phyloP scores from a whole-genome alignment of 2,888 invertebrate species.

The Euspilapteryx auroguttella region DNA sequence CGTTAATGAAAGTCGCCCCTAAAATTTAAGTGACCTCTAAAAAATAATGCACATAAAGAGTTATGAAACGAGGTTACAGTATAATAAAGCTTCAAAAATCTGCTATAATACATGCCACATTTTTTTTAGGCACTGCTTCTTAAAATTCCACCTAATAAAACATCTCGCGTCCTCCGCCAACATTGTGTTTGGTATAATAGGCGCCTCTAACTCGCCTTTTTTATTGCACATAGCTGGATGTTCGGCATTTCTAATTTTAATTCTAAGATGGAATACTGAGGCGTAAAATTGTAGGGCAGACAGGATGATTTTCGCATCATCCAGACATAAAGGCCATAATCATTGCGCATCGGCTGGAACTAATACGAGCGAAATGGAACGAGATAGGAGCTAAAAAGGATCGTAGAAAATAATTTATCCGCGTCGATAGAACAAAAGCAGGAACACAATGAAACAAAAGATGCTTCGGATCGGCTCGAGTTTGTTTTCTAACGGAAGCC shows the following conservation, averaged over 20 bases:
- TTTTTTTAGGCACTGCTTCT: too few relatives aligned
- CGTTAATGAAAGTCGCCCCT: slow-evolving; percentile 34
- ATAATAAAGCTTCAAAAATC: slow-evolving; percentile 3
- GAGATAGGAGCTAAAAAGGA: slow-evolving; percentile 50
- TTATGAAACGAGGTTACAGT: slow-evolving; percentile 9
- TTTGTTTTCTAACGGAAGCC: slow-evolving; percentile 49
- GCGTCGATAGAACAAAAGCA: slow-evolving; percentile 51
- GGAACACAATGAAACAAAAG: slow-evolving; percentile 51
- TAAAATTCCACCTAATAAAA: too few relatives aligned
- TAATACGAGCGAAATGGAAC: slow-evolving; percentile 58
- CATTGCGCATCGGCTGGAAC: slow-evolving; percentile 58
- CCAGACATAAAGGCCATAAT: slow-evolving; percentile 54
- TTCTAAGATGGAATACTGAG: slow-evolving; percentile 35
- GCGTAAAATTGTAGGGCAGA: slow-evolving; percentile 51
- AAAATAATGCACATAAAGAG: slow-evolving; percentile 16
- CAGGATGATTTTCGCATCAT: slow-evolving; percentile 56
- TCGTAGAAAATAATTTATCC: slow-evolving; percentile 57
- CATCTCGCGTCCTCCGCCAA: too few relatives aligned
- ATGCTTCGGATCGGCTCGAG: slow-evolving; percentile 33
- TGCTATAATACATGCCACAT: too few relatives aligned
- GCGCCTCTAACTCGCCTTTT: background rate
- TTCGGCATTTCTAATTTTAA: slow-evolving; percentile 31
- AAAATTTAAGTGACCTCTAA: slow-evolving; percentile 19
- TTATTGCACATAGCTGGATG: slow-evolving; percentile 13
- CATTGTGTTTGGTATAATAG: background rate